Evolutionary conservation across 1,140 invertebrate species (phyloP).

Genomic region (Coelopa frigida): DNA sequence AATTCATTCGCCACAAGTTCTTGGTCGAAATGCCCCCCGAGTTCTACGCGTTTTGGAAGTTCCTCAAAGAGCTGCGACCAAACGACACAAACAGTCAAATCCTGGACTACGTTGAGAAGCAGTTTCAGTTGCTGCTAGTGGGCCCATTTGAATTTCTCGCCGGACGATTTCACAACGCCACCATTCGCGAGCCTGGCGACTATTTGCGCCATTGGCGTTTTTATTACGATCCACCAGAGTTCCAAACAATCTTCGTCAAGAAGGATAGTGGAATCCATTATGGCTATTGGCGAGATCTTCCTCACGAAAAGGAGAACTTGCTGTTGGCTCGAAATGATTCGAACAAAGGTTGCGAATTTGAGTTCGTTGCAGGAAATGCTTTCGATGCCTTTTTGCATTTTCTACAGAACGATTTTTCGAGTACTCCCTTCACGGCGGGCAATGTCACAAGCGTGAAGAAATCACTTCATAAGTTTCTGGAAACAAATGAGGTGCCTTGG

Average conservation of each 20-base stretch:
- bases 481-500: slow-evolving; percentile 51
- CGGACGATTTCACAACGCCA: slow-evolving; percentile 53
- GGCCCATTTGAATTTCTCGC: slow-evolving; percentile 81
- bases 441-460: slow-evolving; percentile 53
- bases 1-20: slow-evolving; percentile 66
- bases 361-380: slow-evolving; percentile 69
- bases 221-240: slow-evolving; percentile 91
- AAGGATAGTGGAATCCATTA: slow-evolving; percentile 62
- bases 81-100: slow-evolving; percentile 48
- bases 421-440: slow-evolving; percentile 60
- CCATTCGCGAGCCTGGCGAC: slow-evolving; percentile 52
- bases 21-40: slow-evolving; percentile 81
- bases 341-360: slow-evolving; percentile 59
- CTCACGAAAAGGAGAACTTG: slow-evolving; percentile 58
- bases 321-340: slow-evolving; percentile 67
- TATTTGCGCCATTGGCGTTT: slow-evolving; percentile 80
- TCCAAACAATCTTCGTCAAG: slow-evolving; percentile 70
- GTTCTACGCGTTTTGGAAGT: slow-evolving; percentile 79
- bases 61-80: slow-evolving; percentile 60
- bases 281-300: slow-evolving; percentile 84
- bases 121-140: slow-evolving; percentile 65
- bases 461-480: slow-evolving; percentile 58
- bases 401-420: slow-evolving; percentile 56
- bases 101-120: slow-evolving; percentile 54
- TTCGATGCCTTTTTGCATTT: slow-evolving; percentile 71